These are phyloP conservation scores for Eulemur mongoz DNA, from an alignment of 2,797 vertebrate genomes.

Conservation along the genomic window DNA sequence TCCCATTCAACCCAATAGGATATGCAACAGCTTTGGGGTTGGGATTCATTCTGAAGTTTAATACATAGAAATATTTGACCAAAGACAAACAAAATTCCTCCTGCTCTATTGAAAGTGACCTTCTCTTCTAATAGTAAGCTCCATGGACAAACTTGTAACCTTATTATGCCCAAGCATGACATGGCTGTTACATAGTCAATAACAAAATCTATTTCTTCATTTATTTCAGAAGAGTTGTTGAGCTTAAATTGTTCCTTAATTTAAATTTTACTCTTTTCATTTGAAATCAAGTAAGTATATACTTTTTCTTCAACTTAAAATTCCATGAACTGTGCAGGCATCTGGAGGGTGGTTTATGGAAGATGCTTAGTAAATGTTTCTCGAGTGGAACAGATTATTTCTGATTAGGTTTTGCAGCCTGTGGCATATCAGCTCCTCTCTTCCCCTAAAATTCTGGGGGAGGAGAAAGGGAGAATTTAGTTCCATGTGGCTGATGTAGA, in stretches of 20 bases:
- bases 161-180: not conserved
- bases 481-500: not conserved
- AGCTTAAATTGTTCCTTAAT: not conserved
- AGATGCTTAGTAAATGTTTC: not conserved
- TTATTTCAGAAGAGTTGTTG: not conserved
- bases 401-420: not conserved
- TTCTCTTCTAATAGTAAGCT: not conserved
- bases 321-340: not conserved
- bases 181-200: not conserved
- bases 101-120: not conserved
- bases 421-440: not conserved
- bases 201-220: not conserved
- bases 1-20: not conserved
- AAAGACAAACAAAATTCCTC: not conserved
- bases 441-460: not conserved
- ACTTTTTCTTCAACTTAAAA: conserved; percentile 4
- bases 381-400: not conserved
- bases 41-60: not conserved
- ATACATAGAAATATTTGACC: not conserved
- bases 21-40: not conserved
- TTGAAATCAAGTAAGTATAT: not conserved
- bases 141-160: not conserved
- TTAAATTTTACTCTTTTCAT: not conserved
- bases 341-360: not conserved
- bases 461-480: not conserved